A percentile compares a stretch with the other conserved stretches of the same genome.
Evolutionary conservation across 2,797 vertebrate genomes (phyloP).

Genomic region (Discoglossus pictus): DNA sequence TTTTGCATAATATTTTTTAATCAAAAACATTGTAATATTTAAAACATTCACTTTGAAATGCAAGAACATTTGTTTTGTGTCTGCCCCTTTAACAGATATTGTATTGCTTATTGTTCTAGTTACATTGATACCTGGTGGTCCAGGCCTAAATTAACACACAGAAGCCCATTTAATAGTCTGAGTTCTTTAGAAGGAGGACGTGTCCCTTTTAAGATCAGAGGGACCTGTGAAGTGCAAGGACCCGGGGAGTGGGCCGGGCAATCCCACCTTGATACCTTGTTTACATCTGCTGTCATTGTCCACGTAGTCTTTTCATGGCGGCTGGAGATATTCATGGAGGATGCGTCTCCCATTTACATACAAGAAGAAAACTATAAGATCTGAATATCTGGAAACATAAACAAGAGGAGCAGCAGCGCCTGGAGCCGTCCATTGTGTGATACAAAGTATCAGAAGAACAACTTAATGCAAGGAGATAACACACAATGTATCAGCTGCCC

Average conservation of each 20-base stretch:
- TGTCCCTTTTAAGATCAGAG: constrained; percentile 5
- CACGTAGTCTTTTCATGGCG: not conserved
- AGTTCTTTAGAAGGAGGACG: too few relatives aligned
- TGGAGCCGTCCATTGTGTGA: not conserved
- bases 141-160: too few relatives aligned
- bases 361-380: not conserved
- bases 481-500: not conserved
- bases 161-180: too few relatives aligned
- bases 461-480: not conserved
- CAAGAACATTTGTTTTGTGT: too few relatives aligned
- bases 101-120: too few relatives aligned
- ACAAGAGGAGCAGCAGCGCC: not conserved
- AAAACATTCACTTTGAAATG: too few relatives aligned
- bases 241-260: not conserved
- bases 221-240: not conserved
- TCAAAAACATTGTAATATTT: too few relatives aligned
- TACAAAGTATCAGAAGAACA: not conserved
- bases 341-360: not conserved
- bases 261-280: not conserved
- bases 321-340: not conserved
- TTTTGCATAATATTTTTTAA: too few relatives aligned
- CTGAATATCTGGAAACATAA: not conserved
- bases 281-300: constrained; percentile 6
- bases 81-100: too few relatives aligned
- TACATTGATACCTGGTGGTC: too few relatives aligned